A percentile compares a stretch with the other conserved stretches of the same genome.
Evolutionary conservation across 2,113 vertebrate genomes (phyloP).

Genomic region (Emydura subglobosa): DNA sequence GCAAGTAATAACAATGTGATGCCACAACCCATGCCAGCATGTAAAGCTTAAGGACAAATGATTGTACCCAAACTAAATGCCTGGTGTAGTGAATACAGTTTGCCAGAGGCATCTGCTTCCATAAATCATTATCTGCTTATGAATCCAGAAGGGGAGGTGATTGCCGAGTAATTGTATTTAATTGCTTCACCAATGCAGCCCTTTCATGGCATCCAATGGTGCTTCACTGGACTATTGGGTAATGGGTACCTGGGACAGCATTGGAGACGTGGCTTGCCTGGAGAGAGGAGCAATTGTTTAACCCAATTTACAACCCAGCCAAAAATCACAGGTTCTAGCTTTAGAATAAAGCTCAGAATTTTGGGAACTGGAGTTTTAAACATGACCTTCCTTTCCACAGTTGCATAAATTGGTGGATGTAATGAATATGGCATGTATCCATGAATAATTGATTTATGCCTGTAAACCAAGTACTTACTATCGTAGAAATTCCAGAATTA

Average conservation of each 20-base stretch:
- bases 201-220: background rate
- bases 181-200: background rate
- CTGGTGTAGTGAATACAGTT: background rate
- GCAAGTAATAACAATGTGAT: rapidly evolving
- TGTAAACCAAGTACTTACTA: background rate
- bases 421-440: no score
- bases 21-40: rapidly evolving
- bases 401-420: background rate
- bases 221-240: rapidly evolving
- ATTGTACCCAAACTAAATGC: background rate
- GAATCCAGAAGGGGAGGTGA: background rate
- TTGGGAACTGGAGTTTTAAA: constrained; percentile 37
- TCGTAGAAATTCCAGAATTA: background rate
- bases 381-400: constrained; percentile 25
- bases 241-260: background rate
- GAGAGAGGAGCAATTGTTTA: background rate
- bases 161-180: background rate
- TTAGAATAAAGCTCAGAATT: constrained; percentile 23
- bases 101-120: background rate
- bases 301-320: background rate
- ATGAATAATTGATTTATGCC: background rate
- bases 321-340: background rate
- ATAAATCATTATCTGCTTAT: background rate
- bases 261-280: background rate
- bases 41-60: background rate